Conservation (phyloP, 2,113 vertebrate species). For the Marmota monax region DNA sequence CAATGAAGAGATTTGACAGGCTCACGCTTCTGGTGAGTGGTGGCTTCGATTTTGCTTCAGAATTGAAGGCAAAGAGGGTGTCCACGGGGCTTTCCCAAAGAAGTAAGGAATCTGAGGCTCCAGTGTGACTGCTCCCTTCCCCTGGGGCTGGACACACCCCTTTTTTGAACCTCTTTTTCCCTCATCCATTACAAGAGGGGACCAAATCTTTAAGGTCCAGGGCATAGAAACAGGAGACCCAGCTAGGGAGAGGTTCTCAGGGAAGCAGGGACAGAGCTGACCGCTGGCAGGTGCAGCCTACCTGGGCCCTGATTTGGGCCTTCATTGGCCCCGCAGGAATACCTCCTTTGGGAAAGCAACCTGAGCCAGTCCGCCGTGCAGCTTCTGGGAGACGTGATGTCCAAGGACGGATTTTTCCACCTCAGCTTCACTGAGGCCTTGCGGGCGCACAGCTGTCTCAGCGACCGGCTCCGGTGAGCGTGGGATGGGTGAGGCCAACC, state of each 20-base stretch:
- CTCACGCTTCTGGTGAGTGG: slow-evolving; percentile 75
- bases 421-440: slow-evolving; percentile 77
- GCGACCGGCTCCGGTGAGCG: slow-evolving; percentile 70
- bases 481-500: background rate
- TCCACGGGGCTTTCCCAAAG: background rate
- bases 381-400: slow-evolving; percentile 80
- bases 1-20: slow-evolving; percentile 72
- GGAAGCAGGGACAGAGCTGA: background rate
- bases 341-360: slow-evolving; percentile 79
- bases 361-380: slow-evolving; percentile 72
- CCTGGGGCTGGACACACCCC: background rate
- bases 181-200: background rate
- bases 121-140: background rate
- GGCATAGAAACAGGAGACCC: background rate
- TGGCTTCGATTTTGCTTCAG: background rate
- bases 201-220: background rate
- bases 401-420: slow-evolving; percentile 79
- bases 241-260: background rate
- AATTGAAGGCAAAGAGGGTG: background rate
- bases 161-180: background rate
- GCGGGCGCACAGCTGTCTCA: slow-evolving; percentile 75
- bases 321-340: slow-evolving; percentile 62
- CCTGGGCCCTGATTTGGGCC: background rate
- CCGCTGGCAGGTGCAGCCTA: background rate
- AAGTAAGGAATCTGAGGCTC: background rate